Percentiles rank a stretch among this genome's conserved stretches.
Evolutionary conservation across 2,888 invertebrate species (phyloP).

Genomic region (Allygus modestus): DNA sequence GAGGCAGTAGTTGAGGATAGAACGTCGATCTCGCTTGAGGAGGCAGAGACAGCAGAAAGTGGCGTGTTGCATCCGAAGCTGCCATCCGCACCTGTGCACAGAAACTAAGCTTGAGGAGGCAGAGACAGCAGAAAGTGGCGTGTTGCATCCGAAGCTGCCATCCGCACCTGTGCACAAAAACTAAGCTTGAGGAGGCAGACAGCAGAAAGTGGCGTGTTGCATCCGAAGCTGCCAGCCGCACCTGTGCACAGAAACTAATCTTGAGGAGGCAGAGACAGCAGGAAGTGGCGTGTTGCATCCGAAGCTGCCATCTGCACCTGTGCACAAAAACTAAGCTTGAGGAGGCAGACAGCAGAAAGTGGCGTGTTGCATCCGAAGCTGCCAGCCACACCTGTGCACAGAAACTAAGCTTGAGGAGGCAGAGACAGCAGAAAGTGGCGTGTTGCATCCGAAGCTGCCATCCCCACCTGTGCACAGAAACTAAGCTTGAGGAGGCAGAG

Average conservation of each 20-base stretch:
- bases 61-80: conserved; percentile 76
- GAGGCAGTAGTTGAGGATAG: conserved; percentile 75
- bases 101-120: conserved; percentile 72
- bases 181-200: conserved; percentile 73
- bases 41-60: conserved; percentile 75
- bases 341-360: too few relatives aligned
- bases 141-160: conserved; percentile 77
- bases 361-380: too few relatives aligned
- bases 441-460: too few relatives aligned
- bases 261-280: conserved; percentile 74
- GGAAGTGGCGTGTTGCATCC: conserved; percentile 76
- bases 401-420: too few relatives aligned
- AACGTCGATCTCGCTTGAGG: conserved; percentile 74
- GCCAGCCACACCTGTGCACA: too few relatives aligned
- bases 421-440: too few relatives aligned
- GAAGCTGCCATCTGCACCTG: conserved; percentile 74
- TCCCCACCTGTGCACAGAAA: too few relatives aligned
- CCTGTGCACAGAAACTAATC: conserved; percentile 68
- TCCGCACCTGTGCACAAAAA: conserved; percentile 60
- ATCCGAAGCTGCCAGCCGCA: conserved; percentile 75
- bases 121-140: conserved; percentile 75
- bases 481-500: too few relatives aligned
- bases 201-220: conserved; percentile 76
- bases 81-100: conserved; percentile 72
- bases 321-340: too few relatives aligned